A percentile compares a stretch with the other conserved stretches of the same genome.
phyloP scores from a whole-genome alignment of 2,797 vertebrate genomes.

The Remorina albescens region DNA sequence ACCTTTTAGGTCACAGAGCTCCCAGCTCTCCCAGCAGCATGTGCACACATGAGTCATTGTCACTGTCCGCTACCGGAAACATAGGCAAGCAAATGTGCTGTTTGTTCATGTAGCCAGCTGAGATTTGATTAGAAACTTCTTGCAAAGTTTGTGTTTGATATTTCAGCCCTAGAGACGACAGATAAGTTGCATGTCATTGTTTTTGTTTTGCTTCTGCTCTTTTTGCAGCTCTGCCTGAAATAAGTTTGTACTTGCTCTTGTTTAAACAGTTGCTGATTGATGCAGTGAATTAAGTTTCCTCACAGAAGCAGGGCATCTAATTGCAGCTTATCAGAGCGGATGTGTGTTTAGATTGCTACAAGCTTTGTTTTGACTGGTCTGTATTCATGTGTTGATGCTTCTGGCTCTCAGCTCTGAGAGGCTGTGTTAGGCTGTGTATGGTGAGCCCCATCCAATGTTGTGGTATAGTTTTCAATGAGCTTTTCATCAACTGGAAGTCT shows the following conservation, averaged over 20 bases:
- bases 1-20: constrained; percentile 39
- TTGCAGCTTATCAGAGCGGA: constrained; percentile 36
- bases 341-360: constrained; percentile 52
- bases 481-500: constrained; percentile 36
- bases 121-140: constrained; percentile 38
- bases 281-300: constrained; percentile 47
- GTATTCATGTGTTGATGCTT: constrained; percentile 68
- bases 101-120: constrained; percentile 14
- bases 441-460: constrained; percentile 24
- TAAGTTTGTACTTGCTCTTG: constrained; percentile 31
- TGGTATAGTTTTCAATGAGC: constrained; percentile 39
- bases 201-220: constrained; percentile 27
- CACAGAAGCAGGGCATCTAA: constrained; percentile 39
- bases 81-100: constrained; percentile 33
- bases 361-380: constrained; percentile 64
- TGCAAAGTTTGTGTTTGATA: constrained; percentile 29
- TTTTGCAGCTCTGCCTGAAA: constrained; percentile 46
- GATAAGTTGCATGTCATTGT: constrained; percentile 32
- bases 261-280: constrained; percentile 47
- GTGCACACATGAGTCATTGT: constrained; percentile 60
- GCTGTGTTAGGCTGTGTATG: constrained; percentile 34
- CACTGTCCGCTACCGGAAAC: constrained; percentile 20
- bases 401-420: constrained; percentile 55
- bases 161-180: constrained; percentile 25
- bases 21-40: constrained; percentile 47